A percentile compares a stretch with the other conserved stretches of the same genome.
These are phyloP conservation scores for Hexactinellida sp. DNA, from an alignment of 37 sponge, comb jelly and placozoan genomes.

Conservation along the genomic window DNA sequence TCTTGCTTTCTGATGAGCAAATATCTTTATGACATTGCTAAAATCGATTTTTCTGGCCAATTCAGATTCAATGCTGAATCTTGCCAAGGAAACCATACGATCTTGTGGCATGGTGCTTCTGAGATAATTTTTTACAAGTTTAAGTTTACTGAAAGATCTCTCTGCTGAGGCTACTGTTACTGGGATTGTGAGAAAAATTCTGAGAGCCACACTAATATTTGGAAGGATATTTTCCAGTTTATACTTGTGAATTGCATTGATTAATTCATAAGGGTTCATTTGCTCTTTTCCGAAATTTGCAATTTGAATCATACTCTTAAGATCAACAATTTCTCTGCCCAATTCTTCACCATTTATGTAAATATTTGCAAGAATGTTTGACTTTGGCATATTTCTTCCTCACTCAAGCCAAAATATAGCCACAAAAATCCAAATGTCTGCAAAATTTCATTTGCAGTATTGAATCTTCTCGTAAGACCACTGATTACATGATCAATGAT, in stretches of 20 bases:
- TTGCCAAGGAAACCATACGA: neutral
- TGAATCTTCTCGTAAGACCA: neutral
- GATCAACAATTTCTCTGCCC: neutral
- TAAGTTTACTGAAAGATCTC: neutral
- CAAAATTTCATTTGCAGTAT: neutral
- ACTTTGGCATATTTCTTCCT: neutral
- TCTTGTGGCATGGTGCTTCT: neutral
- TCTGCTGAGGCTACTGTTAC: neutral
- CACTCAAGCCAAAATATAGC: neutral
- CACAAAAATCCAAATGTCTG: neutral
- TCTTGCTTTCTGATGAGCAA: too few relatives aligned
- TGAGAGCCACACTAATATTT: neutral
- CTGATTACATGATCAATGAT: neutral
- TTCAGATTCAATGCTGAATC: neutral
- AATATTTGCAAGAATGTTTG: too few relatives aligned
- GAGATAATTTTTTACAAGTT: neutral
- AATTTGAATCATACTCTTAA: neutral
- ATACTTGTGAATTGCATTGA: neutral
- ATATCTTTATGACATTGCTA: too few relatives aligned
- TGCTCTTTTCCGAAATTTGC: neutral
- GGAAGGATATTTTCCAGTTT: neutral
- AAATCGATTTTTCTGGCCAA: too few relatives aligned
- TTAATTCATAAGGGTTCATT: neutral
- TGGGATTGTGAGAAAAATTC: neutral
- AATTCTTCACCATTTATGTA: too few relatives aligned